Evolutionary conservation across 2,888 invertebrate species (phyloP).

Genomic region (Agrochola macilenta): DNA sequence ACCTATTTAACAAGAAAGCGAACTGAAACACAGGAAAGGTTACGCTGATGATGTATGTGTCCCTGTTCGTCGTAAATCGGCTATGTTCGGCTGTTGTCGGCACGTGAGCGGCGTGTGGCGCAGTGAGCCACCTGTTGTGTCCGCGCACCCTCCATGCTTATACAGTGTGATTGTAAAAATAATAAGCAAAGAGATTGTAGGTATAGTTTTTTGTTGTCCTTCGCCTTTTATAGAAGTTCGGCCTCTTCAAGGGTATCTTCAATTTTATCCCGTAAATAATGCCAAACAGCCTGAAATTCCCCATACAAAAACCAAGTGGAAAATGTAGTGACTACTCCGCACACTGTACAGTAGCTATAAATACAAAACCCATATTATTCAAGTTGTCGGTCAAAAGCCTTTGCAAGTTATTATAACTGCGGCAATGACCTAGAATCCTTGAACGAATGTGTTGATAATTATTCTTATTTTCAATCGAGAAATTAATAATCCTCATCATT

Average conservation of each 20-base stretch:
- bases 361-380: not conserved
- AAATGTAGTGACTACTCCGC: not conserved
- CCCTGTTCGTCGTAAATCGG: constrained; percentile 47
- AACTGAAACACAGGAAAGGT: constrained; percentile 35
- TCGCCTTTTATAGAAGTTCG: not conserved
- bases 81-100: constrained; percentile 55
- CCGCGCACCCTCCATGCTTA: constrained; percentile 67
- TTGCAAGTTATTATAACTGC: not conserved
- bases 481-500: constrained; percentile 34
- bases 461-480: constrained; percentile 25
- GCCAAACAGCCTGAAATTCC: not conserved
- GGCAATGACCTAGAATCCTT: constrained; percentile 18
- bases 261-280: not conserved
- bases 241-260: not conserved
- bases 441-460: constrained; percentile 9
- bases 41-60: constrained; percentile 39
- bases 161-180: constrained; percentile 69
- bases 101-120: constrained; percentile 71
- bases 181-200: not conserved
- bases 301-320: not conserved
- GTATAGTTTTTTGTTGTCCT: not conserved
- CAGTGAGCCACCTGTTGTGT: constrained; percentile 76
- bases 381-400: constrained; percentile 6
- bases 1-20: constrained; percentile 19
- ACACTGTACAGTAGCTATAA: not conserved